Evolutionary conservation across 2,888 invertebrate genomes (phyloP).

Genomic region (Lithosia quadra): DNA sequence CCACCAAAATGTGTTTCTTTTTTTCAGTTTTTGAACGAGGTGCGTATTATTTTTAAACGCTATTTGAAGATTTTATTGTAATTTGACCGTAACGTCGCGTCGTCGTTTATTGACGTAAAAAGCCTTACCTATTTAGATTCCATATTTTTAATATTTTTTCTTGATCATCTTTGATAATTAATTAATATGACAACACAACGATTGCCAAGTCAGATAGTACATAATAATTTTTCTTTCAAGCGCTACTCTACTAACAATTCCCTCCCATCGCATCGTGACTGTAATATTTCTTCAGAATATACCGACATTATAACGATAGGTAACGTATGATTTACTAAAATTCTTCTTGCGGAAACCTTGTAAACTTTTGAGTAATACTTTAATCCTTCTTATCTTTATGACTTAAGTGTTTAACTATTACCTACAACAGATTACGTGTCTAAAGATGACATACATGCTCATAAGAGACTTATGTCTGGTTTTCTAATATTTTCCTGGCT

Average conservation of each 20-base stretch:
- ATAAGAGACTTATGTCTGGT: not conserved
- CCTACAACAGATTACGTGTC: conserved; percentile 41
- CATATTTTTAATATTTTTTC: no score
- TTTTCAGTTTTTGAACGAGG: no score
- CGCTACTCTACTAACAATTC: not conserved
- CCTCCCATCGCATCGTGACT: not conserved
- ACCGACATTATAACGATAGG: conserved; percentile 11
- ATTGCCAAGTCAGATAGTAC: no score
- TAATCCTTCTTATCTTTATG: conserved; percentile 37
- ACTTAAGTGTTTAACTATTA: conserved; percentile 39
- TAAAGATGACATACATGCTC: conserved; percentile 37
- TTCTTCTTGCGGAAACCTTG: conserved; percentile 14
- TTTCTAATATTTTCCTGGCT: not conserved
- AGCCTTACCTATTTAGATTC: no score
- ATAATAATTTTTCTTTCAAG: not conserved
- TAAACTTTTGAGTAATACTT: conserved; percentile 24
- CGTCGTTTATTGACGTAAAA: no score
- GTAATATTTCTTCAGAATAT: conserved; percentile 4
- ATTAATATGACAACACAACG: no score
- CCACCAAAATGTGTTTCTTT: no score
- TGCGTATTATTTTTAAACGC: no score
- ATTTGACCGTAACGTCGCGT: no score
- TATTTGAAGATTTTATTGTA: no score
- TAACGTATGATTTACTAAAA: conserved; percentile 12
- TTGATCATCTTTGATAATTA: no score